Evolutionary conservation across 1,140 invertebrate species (phyloP), one percentile per base, ranked within the genome.

Genomic region (Protaetia brevitarsis): DNA sequence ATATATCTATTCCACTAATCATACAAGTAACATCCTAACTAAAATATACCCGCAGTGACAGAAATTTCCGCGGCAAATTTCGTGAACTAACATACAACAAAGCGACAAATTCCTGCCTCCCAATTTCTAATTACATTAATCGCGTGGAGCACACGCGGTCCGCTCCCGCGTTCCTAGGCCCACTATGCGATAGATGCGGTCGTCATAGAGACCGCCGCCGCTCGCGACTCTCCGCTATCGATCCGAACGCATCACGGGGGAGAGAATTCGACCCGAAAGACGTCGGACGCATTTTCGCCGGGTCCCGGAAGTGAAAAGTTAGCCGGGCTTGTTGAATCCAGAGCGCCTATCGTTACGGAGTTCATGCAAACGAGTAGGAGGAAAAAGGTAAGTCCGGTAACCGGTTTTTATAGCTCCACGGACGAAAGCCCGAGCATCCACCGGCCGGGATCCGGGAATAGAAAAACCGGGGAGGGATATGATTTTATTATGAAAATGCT

Each of bases 181-280:
- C 19, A 51, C 41, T 51, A 51, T 51, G 26, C 41, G 7, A 23
- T 51, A 23, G 41, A 51, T 51, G 41, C 41, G 41, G 41, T 51
- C 41, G 41, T 8, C 41, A 51, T 51, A 51, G 41, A 51, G 41
- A 51, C 41, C 41, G 41, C 41, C 41, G 41, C 41, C 41, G 41
- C 19, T 51, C 19, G 41, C 41, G 41, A 51, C 41, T 23, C 41
- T 51, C 13, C 41, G 19, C 41, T 51, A 51, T 51, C 41, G 41
- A 51, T 51, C 19, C 19, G 41, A 21, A 51, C 4, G n/a, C n/a
- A n/a, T n/a, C n/a, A n/a, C n/a, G n/a, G n/a, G n/a, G n/a, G 13
- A 19, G 41, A 23, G 41, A 19, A 23, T 21, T 23, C 7, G 41
- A n/a, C 5, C 19, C 19, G 3, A 19, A 51, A 51, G 41, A 51